Evolutionary conservation across 2,113 vertebrate genomes (phyloP).

Genomic region (Neomonachus schauinslandi): DNA sequence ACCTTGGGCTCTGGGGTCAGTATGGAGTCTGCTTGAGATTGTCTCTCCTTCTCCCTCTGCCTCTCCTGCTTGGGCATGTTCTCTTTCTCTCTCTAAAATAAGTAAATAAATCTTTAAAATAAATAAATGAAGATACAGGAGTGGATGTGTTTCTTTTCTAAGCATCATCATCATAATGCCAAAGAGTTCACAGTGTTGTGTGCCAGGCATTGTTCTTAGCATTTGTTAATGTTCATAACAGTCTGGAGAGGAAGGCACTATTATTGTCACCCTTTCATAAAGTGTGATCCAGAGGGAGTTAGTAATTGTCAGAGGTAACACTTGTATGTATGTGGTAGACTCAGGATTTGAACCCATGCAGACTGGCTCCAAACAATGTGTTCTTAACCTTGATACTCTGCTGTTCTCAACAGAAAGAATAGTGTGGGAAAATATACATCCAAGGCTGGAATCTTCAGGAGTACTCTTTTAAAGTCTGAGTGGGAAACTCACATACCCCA

Average conservation of each 20-base stretch:
- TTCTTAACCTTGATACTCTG: background rate
- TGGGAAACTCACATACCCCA: background rate
- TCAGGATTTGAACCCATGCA: background rate
- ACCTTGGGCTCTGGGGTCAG: background rate
- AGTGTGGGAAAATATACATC: background rate
- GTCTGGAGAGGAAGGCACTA: background rate
- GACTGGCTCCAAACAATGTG: background rate
- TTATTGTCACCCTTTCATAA: background rate
- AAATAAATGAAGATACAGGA: background rate
- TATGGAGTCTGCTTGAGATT: background rate
- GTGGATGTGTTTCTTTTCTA: background rate
- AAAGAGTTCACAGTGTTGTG: background rate
- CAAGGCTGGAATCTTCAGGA: background rate
- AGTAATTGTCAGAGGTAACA: background rate
- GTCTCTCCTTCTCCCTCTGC: background rate
- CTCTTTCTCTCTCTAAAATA: background rate
- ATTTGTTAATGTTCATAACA: background rate
- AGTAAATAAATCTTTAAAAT: background rate
- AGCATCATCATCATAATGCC: background rate
- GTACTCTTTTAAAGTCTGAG: background rate
- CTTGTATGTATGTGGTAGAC: background rate
- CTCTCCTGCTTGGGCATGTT: background rate
- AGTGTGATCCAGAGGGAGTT: background rate
- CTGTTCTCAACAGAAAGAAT: background rate
- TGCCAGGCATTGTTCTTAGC: background rate